Percentiles rank a stretch among this genome's conserved stretches.
phyloP scores from a whole-genome alignment of 1,140 invertebrate species.

The Hormaphis cornu region DNA sequence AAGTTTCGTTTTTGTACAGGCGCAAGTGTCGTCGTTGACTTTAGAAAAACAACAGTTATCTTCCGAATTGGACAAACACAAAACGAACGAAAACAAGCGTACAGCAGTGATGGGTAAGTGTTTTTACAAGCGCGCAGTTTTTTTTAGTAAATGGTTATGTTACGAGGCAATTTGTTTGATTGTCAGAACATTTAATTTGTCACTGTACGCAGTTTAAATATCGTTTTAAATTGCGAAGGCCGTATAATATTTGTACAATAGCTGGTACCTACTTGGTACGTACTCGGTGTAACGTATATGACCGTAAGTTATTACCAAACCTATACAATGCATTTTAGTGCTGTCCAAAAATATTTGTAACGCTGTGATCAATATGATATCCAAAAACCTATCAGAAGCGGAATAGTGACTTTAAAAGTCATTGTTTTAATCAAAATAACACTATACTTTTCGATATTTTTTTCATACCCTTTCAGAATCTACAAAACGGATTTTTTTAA shows the following conservation, averaged over 20 bases:
- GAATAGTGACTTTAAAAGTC: no score
- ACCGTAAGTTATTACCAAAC: no score
- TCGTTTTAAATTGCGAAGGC: neutral
- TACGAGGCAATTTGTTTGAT: neutral
- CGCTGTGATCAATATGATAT: no score
- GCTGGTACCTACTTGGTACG: no score
- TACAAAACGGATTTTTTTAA: no score
- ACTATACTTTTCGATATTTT: no score
- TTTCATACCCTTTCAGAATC: no score
- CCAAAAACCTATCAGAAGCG: no score
- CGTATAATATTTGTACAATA: neutral
- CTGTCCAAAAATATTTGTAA: no score
- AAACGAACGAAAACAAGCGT: neutral
- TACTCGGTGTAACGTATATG: neutral
- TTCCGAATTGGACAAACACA: neutral
- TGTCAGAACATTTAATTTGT: no score
- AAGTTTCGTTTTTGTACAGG: neutral
- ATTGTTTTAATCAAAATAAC: no score
- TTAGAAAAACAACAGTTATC: constrained; percentile 1
- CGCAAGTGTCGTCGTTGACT: neutral
- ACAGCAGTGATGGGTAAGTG: neutral
- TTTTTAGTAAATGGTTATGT: neutral
- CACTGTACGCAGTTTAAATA: neutral
- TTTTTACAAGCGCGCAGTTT: neutral
- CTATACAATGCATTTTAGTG: no score